Evolutionary conservation across 23 tunicate genomes (phyloP).

Genomic region (Styela clava): DNA sequence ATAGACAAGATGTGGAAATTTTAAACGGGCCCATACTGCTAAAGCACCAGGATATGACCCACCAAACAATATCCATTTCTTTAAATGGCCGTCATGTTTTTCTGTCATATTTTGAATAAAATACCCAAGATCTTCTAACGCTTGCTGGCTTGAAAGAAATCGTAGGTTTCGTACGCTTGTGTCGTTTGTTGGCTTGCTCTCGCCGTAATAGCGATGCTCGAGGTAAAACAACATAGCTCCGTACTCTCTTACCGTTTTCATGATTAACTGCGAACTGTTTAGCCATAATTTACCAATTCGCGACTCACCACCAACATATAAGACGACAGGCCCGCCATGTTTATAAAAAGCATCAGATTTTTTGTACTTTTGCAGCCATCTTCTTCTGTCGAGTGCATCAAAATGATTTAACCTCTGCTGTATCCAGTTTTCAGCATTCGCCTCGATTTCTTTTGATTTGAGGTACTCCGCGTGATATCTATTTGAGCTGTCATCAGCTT

Average conservation of each 20-base stretch:
- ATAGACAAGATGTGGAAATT: slow-evolving; percentile 68
- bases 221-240: slow-evolving; percentile 48
- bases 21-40: slow-evolving; percentile 64
- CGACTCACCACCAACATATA: slow-evolving; percentile 1
- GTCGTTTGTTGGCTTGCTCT: slow-evolving; percentile 69
- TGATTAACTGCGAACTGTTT: neutral
- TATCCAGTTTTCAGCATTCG: slow-evolving; percentile 45
- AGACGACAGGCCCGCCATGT: slow-evolving; percentile 7
- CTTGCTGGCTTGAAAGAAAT: slow-evolving; percentile 70
- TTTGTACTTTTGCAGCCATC: slow-evolving; percentile 47
- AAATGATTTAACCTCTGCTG: slow-evolving; percentile 68
- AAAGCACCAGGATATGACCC: slow-evolving; percentile 78
- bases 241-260: slow-evolving; percentile 30
- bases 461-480: too few species aligned
- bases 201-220: slow-evolving; percentile 79
- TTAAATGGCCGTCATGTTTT: neutral
- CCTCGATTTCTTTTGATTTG: neutral
- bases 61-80: slow-evolving; percentile 77
- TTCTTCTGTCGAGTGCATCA: slow-evolving; percentile 38
- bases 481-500: too few species aligned
- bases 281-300: neutral
- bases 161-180: slow-evolving; percentile 35
- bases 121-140: slow-evolving; percentile 51
- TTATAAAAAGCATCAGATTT: neutral
- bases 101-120: slow-evolving; percentile 51